These are phyloP conservation scores for Microdon myrmicae DNA, from an alignment of 2,888 invertebrate species.

Conservation along the genomic window DNA sequence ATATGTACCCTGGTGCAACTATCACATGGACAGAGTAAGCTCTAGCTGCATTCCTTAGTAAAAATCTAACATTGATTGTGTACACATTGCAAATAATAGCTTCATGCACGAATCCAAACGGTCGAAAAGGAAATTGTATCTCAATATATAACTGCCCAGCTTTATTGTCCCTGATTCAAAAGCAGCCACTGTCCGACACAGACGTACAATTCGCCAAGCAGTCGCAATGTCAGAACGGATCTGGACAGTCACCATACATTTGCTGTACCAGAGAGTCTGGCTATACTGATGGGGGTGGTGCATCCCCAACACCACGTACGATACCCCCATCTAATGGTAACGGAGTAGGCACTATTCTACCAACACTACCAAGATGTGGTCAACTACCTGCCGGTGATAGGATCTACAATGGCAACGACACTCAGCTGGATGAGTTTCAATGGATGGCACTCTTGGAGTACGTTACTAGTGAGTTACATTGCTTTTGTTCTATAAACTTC, in stretches of 20 bases:
- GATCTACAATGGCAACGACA: conserved; percentile 72
- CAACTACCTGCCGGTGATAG: conserved; percentile 64
- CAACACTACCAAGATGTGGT: conserved; percentile 61
- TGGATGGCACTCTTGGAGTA: conserved; percentile 76
- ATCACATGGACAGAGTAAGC: conserved; percentile 33
- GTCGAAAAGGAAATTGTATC: conserved; percentile 58
- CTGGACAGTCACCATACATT: conserved; percentile 59
- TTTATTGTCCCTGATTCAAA: conserved; percentile 55
- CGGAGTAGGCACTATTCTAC: conserved; percentile 57
- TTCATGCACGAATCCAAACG: conserved; percentile 69
- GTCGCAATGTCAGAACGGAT: conserved; percentile 60
- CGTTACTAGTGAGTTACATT: conserved; percentile 70
- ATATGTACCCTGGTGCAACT: conserved; percentile 11
- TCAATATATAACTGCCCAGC: conserved; percentile 62
- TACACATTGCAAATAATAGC: conserved; percentile 45
- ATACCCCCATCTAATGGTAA: conserved; percentile 21
- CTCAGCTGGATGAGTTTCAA: conserved; percentile 74
- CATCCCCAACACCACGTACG: conserved; percentile 2
- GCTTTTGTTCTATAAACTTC: not conserved
- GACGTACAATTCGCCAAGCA: conserved; percentile 57
- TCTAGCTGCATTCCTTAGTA: not conserved
- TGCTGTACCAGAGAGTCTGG: conserved; percentile 60
- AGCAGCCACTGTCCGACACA: conserved; percentile 36
- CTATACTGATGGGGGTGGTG: conserved; percentile 32
- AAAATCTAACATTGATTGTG: not conserved